Evolutionary conservation across 1,140 invertebrate genomes (phyloP), one percentile per base, ranked within the genome.

Genomic region (Planococcus citri): DNA sequence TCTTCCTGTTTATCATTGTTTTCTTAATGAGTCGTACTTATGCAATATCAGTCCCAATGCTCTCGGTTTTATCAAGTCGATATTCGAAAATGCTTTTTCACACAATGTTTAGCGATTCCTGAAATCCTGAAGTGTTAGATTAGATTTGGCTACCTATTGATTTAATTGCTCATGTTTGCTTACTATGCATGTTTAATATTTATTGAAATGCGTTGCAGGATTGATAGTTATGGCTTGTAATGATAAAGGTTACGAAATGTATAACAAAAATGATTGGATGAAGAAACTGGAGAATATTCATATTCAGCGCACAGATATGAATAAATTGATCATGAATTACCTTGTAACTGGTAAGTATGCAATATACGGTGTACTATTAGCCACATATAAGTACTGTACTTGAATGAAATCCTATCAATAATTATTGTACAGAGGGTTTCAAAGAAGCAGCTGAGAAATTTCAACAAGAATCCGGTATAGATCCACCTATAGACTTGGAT

Each of bases 361-460:
- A 1, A 14, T 68, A 21, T 60, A 22, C n/a, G n/a, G n/a, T n/a
- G n/a, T n/a, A n/a, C n/a, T n/a, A n/a, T n/a, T n/a, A n/a, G n/a
- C 27, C 1, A 1, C 27, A 10, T 21, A 41, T 51, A 37, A 37
- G 6, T 25, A 12, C 20, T 20, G 22, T 14, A 57, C 8, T 33
- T n/a, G n/a, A n/a, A n/a, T n/a, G n/a, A n/a, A n/a, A n/a, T n/a
- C n/a, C 20, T 69, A 24, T 9, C 21, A 61, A 27, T 27, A 25
- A 20, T 69, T 8, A 72, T 69, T 38, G 80, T 83, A 4, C 77
- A 95, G 95, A 97, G 78, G 94, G 95, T 9, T 97, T 97, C 75
- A 97, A 98, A 79, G 95, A 98, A 80, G 95, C 95, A 25, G 95
- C 95, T 0, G 90, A 98, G 76, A 97, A 95, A 78, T 98, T 98